Percentiles rank a stretch among this genome's conserved stretches.
These are phyloP conservation scores for Caloenas nicobarica DNA, from an alignment of 2,113 vertebrate genomes.

Conservation along the genomic window DNA sequence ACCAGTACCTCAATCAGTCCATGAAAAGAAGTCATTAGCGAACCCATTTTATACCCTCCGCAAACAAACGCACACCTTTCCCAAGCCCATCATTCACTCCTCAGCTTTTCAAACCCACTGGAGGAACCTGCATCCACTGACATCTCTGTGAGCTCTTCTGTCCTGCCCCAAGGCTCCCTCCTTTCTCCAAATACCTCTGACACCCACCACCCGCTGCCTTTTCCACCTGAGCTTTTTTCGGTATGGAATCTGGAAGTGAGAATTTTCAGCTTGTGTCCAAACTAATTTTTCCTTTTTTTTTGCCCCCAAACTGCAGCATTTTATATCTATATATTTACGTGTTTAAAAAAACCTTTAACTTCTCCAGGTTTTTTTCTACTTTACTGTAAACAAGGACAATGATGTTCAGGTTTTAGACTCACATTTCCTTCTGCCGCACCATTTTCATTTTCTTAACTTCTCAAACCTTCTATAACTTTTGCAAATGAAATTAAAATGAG, in stretches of 20 bases:
- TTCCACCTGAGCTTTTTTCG: not conserved
- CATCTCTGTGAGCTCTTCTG: not conserved
- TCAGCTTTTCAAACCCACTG: not conserved
- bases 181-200: not conserved
- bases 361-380: not conserved
- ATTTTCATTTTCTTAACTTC: not conserved
- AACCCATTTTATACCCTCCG: not conserved
- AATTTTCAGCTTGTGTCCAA: not conserved
- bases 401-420: not conserved
- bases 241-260: not conserved
- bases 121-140: not conserved
- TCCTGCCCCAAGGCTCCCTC: not conserved
- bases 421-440: not conserved
- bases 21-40: conserved; percentile 23
- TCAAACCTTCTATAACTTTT: not conserved
- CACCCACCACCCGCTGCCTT: not conserved
- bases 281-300: too few relatives aligned
- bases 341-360: not conserved
- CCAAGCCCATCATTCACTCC: not conserved
- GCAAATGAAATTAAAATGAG: not conserved
- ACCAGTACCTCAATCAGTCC: not conserved
- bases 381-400: not conserved
- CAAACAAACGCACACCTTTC: not conserved
- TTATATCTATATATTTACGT: too few relatives aligned
- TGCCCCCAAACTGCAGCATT: too few relatives aligned